Percentiles rank a stretch among this genome's conserved stretches.
Conservation (phyloP, 2,888 invertebrate species). For the Rhamnusium bicolor region DNA sequence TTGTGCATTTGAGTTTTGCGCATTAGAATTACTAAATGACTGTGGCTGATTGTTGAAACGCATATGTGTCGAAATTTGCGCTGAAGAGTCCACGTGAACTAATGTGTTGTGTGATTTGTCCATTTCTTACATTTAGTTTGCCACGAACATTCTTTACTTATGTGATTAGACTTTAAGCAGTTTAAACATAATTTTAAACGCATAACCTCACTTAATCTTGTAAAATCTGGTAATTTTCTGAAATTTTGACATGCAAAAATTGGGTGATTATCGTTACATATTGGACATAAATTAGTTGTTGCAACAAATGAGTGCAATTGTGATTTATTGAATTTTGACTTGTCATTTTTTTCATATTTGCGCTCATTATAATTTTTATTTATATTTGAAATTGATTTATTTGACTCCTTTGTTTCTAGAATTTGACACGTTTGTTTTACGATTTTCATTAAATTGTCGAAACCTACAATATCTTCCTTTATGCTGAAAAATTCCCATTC, state of each 20-base stretch:
- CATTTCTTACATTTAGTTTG: not conserved
- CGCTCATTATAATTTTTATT: no score
- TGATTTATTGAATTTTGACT: no score
- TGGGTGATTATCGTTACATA: no score
- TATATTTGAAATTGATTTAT: no score
- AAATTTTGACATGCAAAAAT: no score
- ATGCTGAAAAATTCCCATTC: slow-evolving; percentile 37
- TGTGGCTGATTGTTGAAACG: no score
- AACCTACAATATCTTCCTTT: not conserved
- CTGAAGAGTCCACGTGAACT: not conserved
- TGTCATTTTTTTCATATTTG: no score
- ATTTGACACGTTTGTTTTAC: slow-evolving; percentile 23
- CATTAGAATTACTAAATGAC: no score
- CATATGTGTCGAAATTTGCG: no score
- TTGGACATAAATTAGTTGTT: no score
- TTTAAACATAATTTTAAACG: not conserved
- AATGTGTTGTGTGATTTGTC: not conserved
- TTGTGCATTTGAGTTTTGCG: no score
- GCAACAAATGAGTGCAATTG: no score
- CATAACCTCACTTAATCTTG: not conserved
- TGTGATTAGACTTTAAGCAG: not conserved
- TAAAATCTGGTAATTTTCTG: not conserved
- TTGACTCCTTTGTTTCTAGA: slow-evolving; percentile 20
- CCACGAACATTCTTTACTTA: not conserved
- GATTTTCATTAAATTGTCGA: slow-evolving; percentile 26